phyloP scores from a whole-genome alignment of 2,888 invertebrate genomes.

The Limnephilus lunatus region DNA sequence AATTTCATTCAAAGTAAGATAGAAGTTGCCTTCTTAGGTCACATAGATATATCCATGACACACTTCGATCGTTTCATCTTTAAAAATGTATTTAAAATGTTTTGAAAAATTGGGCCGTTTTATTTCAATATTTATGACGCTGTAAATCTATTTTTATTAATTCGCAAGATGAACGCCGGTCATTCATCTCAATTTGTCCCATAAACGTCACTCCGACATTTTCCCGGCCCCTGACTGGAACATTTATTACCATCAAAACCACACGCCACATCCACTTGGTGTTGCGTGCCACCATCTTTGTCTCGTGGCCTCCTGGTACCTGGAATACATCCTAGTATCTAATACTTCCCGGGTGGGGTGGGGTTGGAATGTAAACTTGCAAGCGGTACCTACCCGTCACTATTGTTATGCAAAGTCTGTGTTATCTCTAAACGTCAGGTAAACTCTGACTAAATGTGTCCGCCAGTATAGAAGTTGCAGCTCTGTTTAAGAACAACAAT shows the following conservation, averaged over 20 bases:
- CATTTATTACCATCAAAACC: constrained; percentile 33
- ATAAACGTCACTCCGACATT: constrained; percentile 39
- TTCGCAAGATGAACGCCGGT: neutral
- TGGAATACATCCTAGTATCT: neutral
- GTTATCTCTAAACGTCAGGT: constrained; percentile 57
- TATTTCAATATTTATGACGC: neutral
- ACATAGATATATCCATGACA: neutral
- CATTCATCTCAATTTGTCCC: neutral
- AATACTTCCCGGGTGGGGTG: neutral
- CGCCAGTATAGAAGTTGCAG: neutral
- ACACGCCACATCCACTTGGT: constrained; percentile 23
- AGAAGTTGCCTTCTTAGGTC: too few relatives aligned
- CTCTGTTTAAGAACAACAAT: constrained; percentile 20
- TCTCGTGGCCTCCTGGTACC: neutral
- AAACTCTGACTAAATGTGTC: constrained; percentile 34
- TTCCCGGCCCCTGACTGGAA: constrained; percentile 11
- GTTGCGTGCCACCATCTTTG: constrained; percentile 4
- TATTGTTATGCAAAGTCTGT: constrained; percentile 57
- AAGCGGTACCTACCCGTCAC: constrained; percentile 48
- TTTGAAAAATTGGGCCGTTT: neutral
- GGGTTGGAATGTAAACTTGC: constrained; percentile 32
- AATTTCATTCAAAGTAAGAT: too few relatives aligned
- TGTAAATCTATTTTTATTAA: neutral
- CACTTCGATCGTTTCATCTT: neutral
- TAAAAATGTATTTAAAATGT: neutral